phyloP scores from a whole-genome alignment of 2,888 invertebrate genomes.

The Erebia aethiops region DNA sequence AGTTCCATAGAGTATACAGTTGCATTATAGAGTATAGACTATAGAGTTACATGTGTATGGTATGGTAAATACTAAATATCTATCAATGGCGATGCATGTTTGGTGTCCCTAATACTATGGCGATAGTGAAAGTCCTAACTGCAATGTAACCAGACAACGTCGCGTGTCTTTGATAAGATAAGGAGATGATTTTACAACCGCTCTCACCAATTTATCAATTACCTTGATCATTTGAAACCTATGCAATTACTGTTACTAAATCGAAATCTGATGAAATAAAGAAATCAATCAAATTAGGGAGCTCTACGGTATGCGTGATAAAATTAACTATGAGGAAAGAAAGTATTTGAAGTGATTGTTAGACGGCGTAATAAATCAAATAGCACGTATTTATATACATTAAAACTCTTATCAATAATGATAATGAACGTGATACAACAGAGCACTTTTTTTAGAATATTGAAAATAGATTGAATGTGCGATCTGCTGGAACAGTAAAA shows the following conservation, averaged over 20 bases:
- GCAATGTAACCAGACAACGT: slow-evolving; percentile 41
- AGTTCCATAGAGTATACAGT: neutral
- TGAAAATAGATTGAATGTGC: slow-evolving; percentile 21
- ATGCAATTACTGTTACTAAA: slow-evolving; percentile 16
- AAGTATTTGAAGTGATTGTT: neutral
- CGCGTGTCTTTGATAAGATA: slow-evolving; percentile 48
- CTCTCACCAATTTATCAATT: slow-evolving; percentile 41
- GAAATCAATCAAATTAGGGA: neutral
- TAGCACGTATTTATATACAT: slow-evolving; percentile 10
- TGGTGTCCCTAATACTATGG: slow-evolving; percentile 42
- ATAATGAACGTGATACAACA: slow-evolving; percentile 7
- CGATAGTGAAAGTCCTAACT: slow-evolving; percentile 64
- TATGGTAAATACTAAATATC: neutral
- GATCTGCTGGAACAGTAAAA: slow-evolving; percentile 31
- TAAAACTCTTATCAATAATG: slow-evolving; percentile 14
- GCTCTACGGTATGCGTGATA: slow-evolving; percentile 15
- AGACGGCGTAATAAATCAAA: slow-evolving; percentile 16
- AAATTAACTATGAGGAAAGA: slow-evolving; percentile 7
- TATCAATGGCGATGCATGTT: slow-evolving; percentile 26
- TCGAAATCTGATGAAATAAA: slow-evolving; percentile 9
- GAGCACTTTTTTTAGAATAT: slow-evolving; percentile 15
- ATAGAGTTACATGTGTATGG: too few relatives aligned
- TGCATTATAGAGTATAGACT: neutral
- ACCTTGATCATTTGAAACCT: slow-evolving; percentile 18
- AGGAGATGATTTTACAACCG: slow-evolving; percentile 39